Evolutionary conservation across 2,113 vertebrate genomes (phyloP).

Genomic region (Megatriorchis doriae): DNA sequence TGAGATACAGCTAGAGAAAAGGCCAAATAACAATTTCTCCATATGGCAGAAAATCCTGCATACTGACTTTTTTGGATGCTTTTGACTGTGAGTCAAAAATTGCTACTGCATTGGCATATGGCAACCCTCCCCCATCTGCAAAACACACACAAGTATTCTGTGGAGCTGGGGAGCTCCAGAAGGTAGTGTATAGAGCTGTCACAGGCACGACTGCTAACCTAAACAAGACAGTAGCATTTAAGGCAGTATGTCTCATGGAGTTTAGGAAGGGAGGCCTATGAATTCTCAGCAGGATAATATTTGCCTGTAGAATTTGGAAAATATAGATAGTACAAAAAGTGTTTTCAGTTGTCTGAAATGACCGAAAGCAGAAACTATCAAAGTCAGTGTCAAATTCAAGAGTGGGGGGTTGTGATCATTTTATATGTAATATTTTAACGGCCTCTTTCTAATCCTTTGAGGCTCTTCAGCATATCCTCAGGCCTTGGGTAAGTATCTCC

Average conservation of each 20-base stretch:
- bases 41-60: conserved; percentile 13
- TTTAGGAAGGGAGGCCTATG: background rate
- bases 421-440: background rate
- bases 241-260: background rate
- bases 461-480: background rate
- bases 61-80: background rate
- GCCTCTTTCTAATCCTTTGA: background rate
- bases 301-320: background rate
- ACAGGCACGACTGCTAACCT: background rate
- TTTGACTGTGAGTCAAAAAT: background rate
- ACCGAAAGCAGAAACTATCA: background rate
- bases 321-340: background rate
- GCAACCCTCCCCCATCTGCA: background rate
- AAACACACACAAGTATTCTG: background rate
- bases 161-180: background rate
- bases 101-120: background rate
- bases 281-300: background rate
- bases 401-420: background rate
- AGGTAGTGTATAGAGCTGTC: background rate
- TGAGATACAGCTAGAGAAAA: conserved; percentile 13
- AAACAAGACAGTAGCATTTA: background rate
- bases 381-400: background rate
- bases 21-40: background rate
- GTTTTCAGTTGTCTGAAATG: background rate
- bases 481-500: background rate